A percentile compares a stretch with the other conserved stretches of the same genome.
These are phyloP conservation scores for Lepidocyrtoides sp. DNA, from an alignment of 2,888 invertebrate species.

Conservation along the genomic window DNA sequence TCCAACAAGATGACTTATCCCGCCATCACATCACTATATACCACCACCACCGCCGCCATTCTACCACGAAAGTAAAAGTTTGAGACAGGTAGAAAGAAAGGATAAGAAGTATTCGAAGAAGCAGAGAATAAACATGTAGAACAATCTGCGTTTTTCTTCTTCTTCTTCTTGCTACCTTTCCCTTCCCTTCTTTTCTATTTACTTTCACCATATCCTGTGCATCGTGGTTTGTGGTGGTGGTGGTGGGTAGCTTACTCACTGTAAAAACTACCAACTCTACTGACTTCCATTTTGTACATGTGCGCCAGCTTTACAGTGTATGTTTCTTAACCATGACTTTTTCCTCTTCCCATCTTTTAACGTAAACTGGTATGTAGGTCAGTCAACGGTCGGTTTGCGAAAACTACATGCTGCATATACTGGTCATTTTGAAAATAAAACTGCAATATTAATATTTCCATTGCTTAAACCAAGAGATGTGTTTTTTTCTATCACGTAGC, in stretches of 20 bases:
- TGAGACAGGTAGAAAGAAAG: background rate
- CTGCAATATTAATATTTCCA: background rate
- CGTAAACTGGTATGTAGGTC: constrained; percentile 39
- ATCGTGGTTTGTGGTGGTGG: background rate
- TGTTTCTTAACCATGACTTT: background rate
- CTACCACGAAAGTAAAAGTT: background rate
- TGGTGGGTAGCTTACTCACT: too few relatives aligned
- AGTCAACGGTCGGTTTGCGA: constrained; percentile 48
- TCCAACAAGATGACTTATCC: constrained; percentile 34
- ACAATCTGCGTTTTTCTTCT: background rate
- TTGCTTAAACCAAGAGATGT: background rate
- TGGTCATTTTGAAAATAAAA: background rate
- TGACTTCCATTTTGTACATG: constrained; percentile 37
- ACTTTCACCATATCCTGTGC: background rate
- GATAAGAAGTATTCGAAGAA: background rate
- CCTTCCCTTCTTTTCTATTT: background rate
- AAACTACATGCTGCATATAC: background rate
- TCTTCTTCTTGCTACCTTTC: too few relatives aligned
- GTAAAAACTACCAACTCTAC: background rate
- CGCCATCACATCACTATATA: too few relatives aligned
- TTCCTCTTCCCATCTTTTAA: background rate
- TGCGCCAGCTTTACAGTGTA: constrained; percentile 33
- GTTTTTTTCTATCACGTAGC: background rate
- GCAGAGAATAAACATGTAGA: too few relatives aligned
- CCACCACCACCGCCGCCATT: background rate